phyloP scores from a whole-genome alignment of 2,888 invertebrate species.

The Eudasyphora cyanicolor region DNA sequence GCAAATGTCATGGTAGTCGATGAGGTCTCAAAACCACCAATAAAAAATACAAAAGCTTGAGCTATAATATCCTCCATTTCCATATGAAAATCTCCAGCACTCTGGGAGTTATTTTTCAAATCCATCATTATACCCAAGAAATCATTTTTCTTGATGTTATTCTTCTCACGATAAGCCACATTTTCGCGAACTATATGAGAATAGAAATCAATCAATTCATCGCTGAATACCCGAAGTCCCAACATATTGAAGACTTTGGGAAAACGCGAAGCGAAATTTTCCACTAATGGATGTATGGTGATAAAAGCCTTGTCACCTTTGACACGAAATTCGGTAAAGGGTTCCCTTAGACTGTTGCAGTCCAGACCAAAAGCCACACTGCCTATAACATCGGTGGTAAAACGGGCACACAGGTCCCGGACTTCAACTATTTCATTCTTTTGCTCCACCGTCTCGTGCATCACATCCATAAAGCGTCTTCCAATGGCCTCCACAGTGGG shows the following conservation, averaged over 20 bases:
- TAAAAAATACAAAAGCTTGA: conserved; percentile 82
- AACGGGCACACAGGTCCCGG: conserved; percentile 78
- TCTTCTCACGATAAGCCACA: conserved; percentile 66
- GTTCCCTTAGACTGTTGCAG: conserved; percentile 77
- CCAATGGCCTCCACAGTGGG: conserved; percentile 71
- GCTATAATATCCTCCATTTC: conserved; percentile 80
- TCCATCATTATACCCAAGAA: conserved; percentile 72
- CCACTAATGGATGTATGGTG: conserved; percentile 30
- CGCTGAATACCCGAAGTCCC: conserved; percentile 72
- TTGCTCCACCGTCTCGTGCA: conserved; percentile 54
- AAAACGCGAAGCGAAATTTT: conserved; percentile 27
- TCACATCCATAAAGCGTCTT: conserved; percentile 61
- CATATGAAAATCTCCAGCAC: conserved; percentile 67
- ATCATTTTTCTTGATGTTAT: conserved; percentile 69
- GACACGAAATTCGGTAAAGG: conserved; percentile 75
- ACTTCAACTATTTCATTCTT: conserved; percentile 72
- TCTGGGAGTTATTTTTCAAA: conserved; percentile 58
- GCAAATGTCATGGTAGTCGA: conserved; percentile 80
- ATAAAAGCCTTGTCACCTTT: conserved; percentile 68
- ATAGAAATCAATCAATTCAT: conserved; percentile 67
- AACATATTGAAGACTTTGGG: conserved; percentile 36
- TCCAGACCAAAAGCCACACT: conserved; percentile 80
- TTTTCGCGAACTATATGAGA: conserved; percentile 64
- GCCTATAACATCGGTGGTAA: conserved; percentile 81
- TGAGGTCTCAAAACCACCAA: conserved; percentile 82